Evolutionary conservation across 1,140 invertebrate species (phyloP).

Genomic region (Campoletis sonorensis): DNA sequence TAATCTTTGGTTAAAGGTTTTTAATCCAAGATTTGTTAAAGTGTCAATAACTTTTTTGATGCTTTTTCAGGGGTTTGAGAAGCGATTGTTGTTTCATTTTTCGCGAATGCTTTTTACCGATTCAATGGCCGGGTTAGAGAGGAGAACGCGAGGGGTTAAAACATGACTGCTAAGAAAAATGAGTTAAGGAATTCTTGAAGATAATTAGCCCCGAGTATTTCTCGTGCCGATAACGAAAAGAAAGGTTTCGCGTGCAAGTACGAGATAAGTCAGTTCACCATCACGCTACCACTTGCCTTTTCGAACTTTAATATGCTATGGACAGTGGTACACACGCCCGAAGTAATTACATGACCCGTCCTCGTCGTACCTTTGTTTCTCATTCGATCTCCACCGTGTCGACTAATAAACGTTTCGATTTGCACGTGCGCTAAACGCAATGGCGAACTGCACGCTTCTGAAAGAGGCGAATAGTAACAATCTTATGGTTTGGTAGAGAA

Average conservation of each 20-base stretch:
- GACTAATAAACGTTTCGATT: conserved; percentile 47
- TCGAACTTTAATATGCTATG: background rate
- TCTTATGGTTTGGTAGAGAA: background rate
- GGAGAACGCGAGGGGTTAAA: background rate
- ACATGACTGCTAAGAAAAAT: background rate
- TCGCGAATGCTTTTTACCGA: too few species aligned
- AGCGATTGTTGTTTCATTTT: too few species aligned
- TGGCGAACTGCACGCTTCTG: background rate
- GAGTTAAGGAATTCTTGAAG: background rate
- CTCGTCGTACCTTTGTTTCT: conserved; percentile 41
- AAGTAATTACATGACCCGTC: conserved; percentile 56
- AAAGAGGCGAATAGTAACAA: background rate
- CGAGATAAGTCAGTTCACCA: background rate
- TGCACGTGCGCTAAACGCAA: conserved; percentile 21
- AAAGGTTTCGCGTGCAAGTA: conserved; percentile 27
- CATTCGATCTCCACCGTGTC: background rate
- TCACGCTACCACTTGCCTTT: conserved; percentile 27
- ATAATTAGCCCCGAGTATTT: background rate
- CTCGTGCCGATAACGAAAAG: conserved; percentile 9
- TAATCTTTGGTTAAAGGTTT: too few species aligned
- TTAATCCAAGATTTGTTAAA: too few species aligned
- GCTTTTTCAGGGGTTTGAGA: too few species aligned
- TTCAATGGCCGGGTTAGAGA: too few species aligned
- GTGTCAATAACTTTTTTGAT: too few species aligned
- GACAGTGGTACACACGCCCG: conserved; percentile 22